Evolutionary conservation across 2,797 vertebrate species (phyloP), one percentile per base, ranked within the genome.

Genomic region (Phyllotis vaccarum): DNA sequence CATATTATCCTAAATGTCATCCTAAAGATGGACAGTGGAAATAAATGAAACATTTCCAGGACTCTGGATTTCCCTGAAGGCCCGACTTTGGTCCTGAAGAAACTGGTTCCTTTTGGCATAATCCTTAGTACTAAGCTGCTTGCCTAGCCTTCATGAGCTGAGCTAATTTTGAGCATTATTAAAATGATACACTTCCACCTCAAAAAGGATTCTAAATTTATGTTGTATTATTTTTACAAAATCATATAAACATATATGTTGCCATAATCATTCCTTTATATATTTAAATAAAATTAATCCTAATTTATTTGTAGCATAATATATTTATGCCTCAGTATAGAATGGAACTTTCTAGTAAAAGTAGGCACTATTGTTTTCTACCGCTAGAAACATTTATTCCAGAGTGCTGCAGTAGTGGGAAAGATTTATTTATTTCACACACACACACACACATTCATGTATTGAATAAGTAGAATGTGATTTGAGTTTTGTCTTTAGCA

Each of bases 401-500:
- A 74, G 66, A 90, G 74, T 52, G 34, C 31, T 89, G 11, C 34
- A 29, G 10, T 27, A 34, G 8, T 92, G 64, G 68, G n/a, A 79
- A 90, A 58, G 31, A 66, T 82, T 75, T 83, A 76, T 86, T 91
- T 93, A 90, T 90, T 80, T 13, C 52, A 89, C 52, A 60, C 79
- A 49, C 52, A 89, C 52, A 60, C 79, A 49, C 52, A 40, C 86
- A 62, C 72, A 76, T 60, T 86, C 34, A 46, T 95, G 66, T 56
- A 78, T 60, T 90, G 60, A 80, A 54, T 13, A 85, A 91, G 29
- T 90, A 60, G 81, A 96, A 94, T 6, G 0, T 86, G 43, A 74
- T 93, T 83, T 60, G 37, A 75, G 79, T 58, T 90, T 29, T 78
- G 58, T 92, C 74, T 80, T 94, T 93, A 87, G 46, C 90, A 96